Conservation (phyloP, 2,888 invertebrate genomes). For the Parnassius apollo region DNA sequence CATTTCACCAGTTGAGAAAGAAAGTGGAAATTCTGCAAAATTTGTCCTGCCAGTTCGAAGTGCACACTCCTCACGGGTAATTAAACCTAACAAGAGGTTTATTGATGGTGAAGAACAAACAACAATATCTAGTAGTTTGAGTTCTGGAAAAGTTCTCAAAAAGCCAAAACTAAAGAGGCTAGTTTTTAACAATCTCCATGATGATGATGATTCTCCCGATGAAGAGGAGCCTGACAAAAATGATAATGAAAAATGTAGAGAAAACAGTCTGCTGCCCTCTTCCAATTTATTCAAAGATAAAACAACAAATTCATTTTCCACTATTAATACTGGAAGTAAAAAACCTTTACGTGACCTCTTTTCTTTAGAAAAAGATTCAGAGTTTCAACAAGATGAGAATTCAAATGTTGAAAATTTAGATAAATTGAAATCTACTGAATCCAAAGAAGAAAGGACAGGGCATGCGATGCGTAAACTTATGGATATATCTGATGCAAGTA, state of each 20-base stretch:
- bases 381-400: constrained; percentile 66
- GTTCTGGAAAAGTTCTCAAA: constrained; percentile 70
- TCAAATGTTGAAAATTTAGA: constrained; percentile 61
- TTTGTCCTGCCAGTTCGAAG: constrained; percentile 91
- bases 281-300: constrained; percentile 72
- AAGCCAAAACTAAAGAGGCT: constrained; percentile 74
- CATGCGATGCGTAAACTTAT: constrained; percentile 74
- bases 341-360: constrained; percentile 64
- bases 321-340: constrained; percentile 50
- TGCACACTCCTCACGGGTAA: constrained; percentile 91
- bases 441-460: constrained; percentile 68
- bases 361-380: constrained; percentile 67
- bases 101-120: constrained; percentile 84
- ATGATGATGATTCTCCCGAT: constrained; percentile 57
- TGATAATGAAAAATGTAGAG: constrained; percentile 58
- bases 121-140: constrained; percentile 46
- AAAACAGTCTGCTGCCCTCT: constrained; percentile 53
- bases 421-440: constrained; percentile 55
- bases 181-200: constrained; percentile 67
- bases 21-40: constrained; percentile 66
- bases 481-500: constrained; percentile 77
- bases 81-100: constrained; percentile 93
- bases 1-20: constrained; percentile 64
- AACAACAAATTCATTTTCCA: constrained; percentile 66
- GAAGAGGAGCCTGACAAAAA: constrained; percentile 58